A percentile compares a stretch with the other conserved stretches of the same genome.
phyloP scores from a whole-genome alignment of 2,113 vertebrate species.

The Austrofundulus limnaeus region DNA sequence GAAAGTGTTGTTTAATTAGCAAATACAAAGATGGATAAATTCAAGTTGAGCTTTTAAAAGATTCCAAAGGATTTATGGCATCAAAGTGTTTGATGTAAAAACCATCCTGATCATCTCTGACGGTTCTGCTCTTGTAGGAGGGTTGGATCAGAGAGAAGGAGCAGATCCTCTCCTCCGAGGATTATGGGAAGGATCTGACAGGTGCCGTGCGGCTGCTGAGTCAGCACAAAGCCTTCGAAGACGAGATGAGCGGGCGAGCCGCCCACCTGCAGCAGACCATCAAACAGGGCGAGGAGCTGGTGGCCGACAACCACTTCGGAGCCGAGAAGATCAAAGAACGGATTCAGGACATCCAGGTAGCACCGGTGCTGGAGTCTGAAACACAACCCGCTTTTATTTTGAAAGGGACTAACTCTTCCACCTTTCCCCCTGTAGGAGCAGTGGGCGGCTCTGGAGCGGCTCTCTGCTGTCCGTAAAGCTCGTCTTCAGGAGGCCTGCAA shows the following conservation, averaged over 20 bases:
- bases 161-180: conserved; percentile 94
- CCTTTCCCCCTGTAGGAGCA: conserved; percentile 79
- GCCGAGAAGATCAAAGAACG: conserved; percentile 93
- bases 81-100: no score
- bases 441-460: conserved; percentile 91
- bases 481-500: conserved; percentile 89
- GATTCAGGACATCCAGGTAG: conserved; percentile 80
- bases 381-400: not conserved
- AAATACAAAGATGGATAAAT: no score
- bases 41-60: no score
- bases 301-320: conserved; percentile 90
- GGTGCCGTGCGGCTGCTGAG: conserved; percentile 90
- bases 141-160: conserved; percentile 98
- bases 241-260: conserved; percentile 92
- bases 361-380: fast-evolving
- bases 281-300: conserved; percentile 92
- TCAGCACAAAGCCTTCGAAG: conserved; percentile 95
- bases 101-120: not conserved
- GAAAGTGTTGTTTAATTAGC: no score
- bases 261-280: conserved; percentile 92
- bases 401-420: not conserved
- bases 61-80: no score
- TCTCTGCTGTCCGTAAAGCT: conserved; percentile 90
- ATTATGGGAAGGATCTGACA: conserved; percentile 94
- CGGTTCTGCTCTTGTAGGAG: conserved; percentile 69